Conservation (phyloP, 2,888 invertebrate species). For the Ernsta delagoae region DNA sequence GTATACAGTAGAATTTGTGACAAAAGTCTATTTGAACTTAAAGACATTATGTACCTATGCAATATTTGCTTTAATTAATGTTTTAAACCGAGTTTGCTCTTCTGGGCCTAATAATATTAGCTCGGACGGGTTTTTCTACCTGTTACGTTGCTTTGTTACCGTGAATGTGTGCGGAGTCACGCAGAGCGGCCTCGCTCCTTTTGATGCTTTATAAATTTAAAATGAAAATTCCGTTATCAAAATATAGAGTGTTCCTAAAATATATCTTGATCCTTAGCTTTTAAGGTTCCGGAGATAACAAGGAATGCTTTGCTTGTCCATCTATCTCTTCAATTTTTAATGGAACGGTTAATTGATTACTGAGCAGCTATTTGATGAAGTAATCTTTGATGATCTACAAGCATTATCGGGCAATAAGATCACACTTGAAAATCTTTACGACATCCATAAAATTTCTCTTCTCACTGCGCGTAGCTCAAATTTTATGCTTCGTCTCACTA, state of each 20-base stretch:
- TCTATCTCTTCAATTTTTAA: slow-evolving; percentile 6
- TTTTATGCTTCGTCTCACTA: slow-evolving; percentile 30
- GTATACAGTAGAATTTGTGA: no score
- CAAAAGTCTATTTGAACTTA: no score
- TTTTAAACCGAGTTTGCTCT: slow-evolving; percentile 61
- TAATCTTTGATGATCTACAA: slow-evolving; percentile 27
- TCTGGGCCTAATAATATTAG: slow-evolving; percentile 61
- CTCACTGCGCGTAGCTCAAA: slow-evolving; percentile 14
- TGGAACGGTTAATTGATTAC: slow-evolving; percentile 8
- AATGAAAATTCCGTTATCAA: no score
- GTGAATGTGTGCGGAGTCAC: slow-evolving; percentile 73
- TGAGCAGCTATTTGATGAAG: not conserved
- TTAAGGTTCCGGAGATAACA: no score
- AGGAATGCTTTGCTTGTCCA: no score
- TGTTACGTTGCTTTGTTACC: slow-evolving; percentile 67
- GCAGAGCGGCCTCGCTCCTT: slow-evolving; percentile 52
- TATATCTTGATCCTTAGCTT: no score
- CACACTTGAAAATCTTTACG: slow-evolving; percentile 30
- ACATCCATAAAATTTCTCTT: slow-evolving; percentile 34
- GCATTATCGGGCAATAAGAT: slow-evolving; percentile 39
- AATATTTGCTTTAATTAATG: slow-evolving; percentile 67
- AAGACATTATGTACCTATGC: no score
- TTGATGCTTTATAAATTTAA: no score
- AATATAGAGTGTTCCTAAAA: no score
- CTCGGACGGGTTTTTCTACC: slow-evolving; percentile 58